Evolutionary conservation across 2,888 invertebrate genomes (phyloP).

Genomic region (Alloscopus bannaensis): DNA sequence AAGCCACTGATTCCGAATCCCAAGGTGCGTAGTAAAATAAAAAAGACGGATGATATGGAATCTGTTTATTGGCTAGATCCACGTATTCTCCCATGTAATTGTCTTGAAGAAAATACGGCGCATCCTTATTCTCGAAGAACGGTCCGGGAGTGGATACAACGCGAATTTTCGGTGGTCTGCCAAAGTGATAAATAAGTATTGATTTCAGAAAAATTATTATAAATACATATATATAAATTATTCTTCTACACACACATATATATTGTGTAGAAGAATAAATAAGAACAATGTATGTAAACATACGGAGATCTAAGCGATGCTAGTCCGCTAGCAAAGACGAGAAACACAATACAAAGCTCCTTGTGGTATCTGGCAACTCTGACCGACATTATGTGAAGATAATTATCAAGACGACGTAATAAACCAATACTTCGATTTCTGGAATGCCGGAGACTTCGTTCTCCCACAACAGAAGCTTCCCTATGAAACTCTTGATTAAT

Average conservation of each 20-base stretch:
- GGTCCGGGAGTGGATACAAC: conserved; percentile 67
- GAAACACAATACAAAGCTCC: conserved; percentile 69
- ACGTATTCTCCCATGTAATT: conserved; percentile 71
- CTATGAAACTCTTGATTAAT: no score
- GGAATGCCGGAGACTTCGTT: conserved; percentile 1
- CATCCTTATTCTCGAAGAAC: conserved; percentile 65
- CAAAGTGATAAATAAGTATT: conserved; percentile 2
- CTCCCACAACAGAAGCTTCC: conserved; percentile 9
- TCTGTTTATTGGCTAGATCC: conserved; percentile 68
- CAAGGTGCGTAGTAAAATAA: conserved; percentile 72
- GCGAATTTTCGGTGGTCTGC: conserved; percentile 69
- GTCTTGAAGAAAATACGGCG: conserved; percentile 65
- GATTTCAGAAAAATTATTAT: conserved; percentile 2
- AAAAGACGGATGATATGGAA: conserved; percentile 69
- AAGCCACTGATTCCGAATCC: conserved; percentile 72
- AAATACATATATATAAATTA: conserved; percentile 3
- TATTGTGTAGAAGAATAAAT: neutral
- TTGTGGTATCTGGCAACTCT: conserved; percentile 68
- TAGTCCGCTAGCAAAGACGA: conserved; percentile 69
- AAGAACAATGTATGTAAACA: conserved; percentile 21
- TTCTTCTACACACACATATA: neutral
- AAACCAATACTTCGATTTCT: conserved; percentile 18
- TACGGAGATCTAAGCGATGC: conserved; percentile 67
- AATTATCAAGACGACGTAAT: conserved; percentile 46
- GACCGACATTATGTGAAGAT: conserved; percentile 62